A percentile compares a stretch with the other conserved stretches of the same genome.
Evolutionary conservation across 2,113 vertebrate species (phyloP).

Genomic region (Seriola dumerili): DNA sequence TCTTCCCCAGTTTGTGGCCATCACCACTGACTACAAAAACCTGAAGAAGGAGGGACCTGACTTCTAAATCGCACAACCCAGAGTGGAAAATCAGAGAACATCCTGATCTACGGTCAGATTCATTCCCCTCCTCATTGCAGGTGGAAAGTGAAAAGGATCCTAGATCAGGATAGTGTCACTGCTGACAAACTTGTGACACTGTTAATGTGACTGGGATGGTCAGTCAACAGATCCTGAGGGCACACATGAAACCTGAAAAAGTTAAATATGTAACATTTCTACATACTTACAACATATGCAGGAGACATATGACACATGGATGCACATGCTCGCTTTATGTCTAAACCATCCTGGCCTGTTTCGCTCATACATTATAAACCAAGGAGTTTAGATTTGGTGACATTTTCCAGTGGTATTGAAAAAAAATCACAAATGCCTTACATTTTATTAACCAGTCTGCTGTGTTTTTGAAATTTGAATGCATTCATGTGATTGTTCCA

Average conservation of each 20-base stretch:
- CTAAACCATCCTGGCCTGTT: neutral
- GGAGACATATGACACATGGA: neutral
- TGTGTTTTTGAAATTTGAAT: neutral
- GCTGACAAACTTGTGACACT: neutral
- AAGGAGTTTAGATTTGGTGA: neutral
- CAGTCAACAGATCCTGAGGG: neutral
- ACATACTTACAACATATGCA: neutral
- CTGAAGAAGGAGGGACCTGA: conserved; percentile 94
- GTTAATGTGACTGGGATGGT: neutral
- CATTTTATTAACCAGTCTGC: neutral
- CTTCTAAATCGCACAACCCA: conserved; percentile 82
- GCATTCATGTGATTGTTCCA: neutral
- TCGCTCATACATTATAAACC: neutral
- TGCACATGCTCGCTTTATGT: neutral
- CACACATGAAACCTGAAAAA: neutral
- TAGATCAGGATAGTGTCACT: conserved; percentile 14
- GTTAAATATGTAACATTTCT: conserved; percentile 1
- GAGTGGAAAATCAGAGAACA: conserved; percentile 5
- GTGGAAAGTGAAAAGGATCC: conserved; percentile 9
- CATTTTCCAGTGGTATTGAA: neutral
- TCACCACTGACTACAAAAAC: conserved; percentile 91
- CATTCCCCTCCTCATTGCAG: neutral
- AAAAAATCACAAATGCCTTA: neutral
- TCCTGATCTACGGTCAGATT: conserved; percentile 34
- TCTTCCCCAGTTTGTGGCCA: conserved; percentile 86